Conservation (phyloP, 2,113 vertebrate species). For the Ciconia maguari region DNA sequence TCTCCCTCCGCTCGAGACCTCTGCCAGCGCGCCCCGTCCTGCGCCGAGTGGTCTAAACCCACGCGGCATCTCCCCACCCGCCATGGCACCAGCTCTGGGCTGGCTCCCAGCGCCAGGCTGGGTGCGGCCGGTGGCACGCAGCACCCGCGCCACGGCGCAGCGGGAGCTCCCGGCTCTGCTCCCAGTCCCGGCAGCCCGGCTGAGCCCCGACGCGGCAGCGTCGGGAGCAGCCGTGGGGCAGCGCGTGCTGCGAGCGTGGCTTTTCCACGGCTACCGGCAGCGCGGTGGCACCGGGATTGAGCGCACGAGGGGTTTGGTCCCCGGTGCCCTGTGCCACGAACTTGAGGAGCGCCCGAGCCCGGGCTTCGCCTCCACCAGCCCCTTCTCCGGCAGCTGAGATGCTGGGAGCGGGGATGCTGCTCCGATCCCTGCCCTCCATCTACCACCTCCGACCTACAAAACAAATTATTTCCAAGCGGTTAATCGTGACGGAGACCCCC, state of each 20-base stretch:
- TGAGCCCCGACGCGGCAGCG: background rate
- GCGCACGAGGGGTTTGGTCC: fast-evolving
- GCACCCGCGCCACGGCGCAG: background rate
- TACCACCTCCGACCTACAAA: fast-evolving
- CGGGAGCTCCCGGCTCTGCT: background rate
- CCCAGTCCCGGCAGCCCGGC: background rate
- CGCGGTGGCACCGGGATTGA: fast-evolving
- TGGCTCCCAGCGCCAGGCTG: background rate
- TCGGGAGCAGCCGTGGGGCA: background rate
- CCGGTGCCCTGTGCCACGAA: fast-evolving
- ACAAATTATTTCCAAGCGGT: background rate
- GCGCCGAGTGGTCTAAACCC: too few relatives aligned
- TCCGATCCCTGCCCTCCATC: background rate
- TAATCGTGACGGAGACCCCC: fast-evolving
- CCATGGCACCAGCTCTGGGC: background rate
- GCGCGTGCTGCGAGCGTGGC: fast-evolving
- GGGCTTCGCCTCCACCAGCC: background rate
- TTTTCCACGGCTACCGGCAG: fast-evolving
- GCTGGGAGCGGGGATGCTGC: fast-evolving
- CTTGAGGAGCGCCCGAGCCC: fast-evolving
- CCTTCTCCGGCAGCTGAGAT: fast-evolving
- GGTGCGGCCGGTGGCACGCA: background rate
- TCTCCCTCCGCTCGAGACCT: background rate
- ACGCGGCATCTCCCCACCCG: too few relatives aligned
- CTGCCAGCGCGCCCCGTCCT: background rate